Percentiles rank a stretch among this genome's conserved stretches.
Conservation (phyloP, 92 coral and sea anemone species). For the Epizoanthus illoricatus region DNA sequence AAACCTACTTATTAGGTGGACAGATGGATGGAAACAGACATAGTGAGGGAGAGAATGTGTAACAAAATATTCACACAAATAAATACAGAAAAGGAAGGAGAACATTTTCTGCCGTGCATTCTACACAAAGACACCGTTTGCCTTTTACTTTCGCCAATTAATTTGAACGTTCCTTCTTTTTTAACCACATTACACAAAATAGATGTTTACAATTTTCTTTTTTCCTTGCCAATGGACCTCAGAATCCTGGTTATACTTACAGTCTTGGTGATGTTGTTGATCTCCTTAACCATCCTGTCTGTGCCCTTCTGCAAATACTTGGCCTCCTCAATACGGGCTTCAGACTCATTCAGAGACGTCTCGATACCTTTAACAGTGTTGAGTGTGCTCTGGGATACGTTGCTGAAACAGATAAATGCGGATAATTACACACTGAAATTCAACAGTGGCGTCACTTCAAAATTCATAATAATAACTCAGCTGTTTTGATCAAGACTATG, state of each 20-base stretch:
- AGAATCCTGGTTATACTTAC: conserved; percentile 43
- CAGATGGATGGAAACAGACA: not conserved
- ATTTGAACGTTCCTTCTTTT: not conserved
- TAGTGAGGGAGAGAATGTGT: not conserved
- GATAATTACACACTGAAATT: not conserved
- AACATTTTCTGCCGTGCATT: too few species aligned
- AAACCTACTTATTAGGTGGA: too few species aligned
- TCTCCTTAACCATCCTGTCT: conserved; percentile 69
- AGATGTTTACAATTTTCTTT: too few species aligned
- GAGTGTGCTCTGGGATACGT: conserved; percentile 74
- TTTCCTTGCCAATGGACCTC: not conserved
- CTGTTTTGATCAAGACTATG: too few species aligned
- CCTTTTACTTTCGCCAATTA: too few species aligned
- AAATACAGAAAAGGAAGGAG: too few species aligned
- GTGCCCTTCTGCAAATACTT: conserved; percentile 63
- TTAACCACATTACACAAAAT: not conserved
- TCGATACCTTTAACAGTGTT: conserved; percentile 75
- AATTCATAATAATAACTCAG: too few species aligned
- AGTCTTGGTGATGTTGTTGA: conserved; percentile 68
- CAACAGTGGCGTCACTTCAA: not conserved
- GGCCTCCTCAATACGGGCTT: conserved; percentile 57
- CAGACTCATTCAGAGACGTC: conserved; percentile 55
- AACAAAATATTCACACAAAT: too few species aligned
- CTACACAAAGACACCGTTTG: too few species aligned
- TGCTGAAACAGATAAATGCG: conserved; percentile 44